Evolutionary conservation across 2,888 invertebrate species (phyloP).

Genomic region (Drosophila barbarae): DNA sequence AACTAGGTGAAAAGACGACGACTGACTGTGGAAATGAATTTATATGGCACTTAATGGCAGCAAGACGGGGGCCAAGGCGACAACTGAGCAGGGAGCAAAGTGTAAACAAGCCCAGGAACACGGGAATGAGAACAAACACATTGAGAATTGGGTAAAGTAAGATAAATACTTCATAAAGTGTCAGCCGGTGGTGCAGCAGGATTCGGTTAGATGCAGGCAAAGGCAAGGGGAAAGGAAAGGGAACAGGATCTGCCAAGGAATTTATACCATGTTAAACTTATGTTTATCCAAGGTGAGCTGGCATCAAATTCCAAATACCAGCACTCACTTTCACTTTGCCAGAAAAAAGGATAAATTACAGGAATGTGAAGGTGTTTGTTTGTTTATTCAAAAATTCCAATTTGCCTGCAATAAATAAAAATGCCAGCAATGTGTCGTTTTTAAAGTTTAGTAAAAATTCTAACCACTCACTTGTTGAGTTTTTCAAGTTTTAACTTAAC

Average conservation of each 20-base stretch:
- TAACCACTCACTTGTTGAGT: not conserved
- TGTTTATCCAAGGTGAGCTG: not conserved
- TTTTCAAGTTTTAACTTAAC: not conserved
- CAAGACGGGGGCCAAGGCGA: conserved; percentile 26
- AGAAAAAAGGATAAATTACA: not conserved
- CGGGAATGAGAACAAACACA: conserved; percentile 35
- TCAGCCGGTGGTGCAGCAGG: conserved; percentile 12
- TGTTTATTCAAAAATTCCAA: conserved; percentile 8
- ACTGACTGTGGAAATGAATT: conserved; percentile 45
- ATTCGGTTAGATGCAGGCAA: conserved; percentile 4
- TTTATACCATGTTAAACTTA: conserved; percentile 4
- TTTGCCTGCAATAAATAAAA: not conserved
- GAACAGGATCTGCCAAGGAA: not conserved
- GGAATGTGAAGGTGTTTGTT: not conserved
- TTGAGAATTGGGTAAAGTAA: conserved; percentile 36
- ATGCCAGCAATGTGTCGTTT: not conserved
- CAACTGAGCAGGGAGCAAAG: conserved; percentile 13
- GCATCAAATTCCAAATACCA: conserved; percentile 1
- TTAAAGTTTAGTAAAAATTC: not conserved
- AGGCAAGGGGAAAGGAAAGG: not conserved
- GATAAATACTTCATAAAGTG: conserved; percentile 34
- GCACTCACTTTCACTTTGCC: conserved; percentile 8
- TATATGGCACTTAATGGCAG: conserved; percentile 55
- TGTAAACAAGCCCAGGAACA: conserved; percentile 39
- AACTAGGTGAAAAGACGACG: conserved; percentile 57